A percentile compares a stretch with the other conserved stretches of the same genome.
phyloP scores from a whole-genome alignment of 2,888 invertebrate species.

The Pinctada fucata region DNA sequence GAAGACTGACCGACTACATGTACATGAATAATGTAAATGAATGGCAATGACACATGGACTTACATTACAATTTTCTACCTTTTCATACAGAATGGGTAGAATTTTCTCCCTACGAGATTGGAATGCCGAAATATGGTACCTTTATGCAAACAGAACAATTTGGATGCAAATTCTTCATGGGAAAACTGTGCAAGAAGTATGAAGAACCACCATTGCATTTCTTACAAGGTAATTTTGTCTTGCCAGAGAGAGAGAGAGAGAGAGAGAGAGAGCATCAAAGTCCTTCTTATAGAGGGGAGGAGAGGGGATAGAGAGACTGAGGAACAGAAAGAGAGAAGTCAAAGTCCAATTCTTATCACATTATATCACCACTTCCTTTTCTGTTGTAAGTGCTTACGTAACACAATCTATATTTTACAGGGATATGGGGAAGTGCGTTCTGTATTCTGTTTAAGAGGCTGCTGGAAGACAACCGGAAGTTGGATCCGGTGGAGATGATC shows the following conservation, averaged over 20 bases:
- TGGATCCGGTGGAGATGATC: constrained; percentile 71
- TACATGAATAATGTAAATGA: no score
- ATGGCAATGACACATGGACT: no score
- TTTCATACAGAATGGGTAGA: constrained; percentile 77
- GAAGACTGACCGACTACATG: no score
- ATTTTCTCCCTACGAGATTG: constrained; percentile 78
- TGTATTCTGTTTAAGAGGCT: constrained; percentile 77
- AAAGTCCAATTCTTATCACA: no score
- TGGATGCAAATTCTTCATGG: constrained; percentile 77
- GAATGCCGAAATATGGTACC: constrained; percentile 78
- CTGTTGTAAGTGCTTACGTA: no score
- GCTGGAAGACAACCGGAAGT: constrained; percentile 72
- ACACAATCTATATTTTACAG: constrained; percentile 49
- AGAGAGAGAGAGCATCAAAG: no score
- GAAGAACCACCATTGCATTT: constrained; percentile 77
- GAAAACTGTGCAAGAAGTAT: constrained; percentile 72
- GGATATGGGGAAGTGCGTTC: constrained; percentile 79
- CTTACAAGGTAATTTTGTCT: constrained; percentile 72
- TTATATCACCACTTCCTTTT: no score
- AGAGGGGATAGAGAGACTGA: no score
- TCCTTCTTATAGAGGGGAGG: no score
- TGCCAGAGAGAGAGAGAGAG: no score
- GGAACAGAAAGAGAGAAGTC: no score
- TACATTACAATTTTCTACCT: not conserved
- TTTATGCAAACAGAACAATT: constrained; percentile 77